Evolutionary conservation across 2,113 vertebrate genomes (phyloP).

Genomic region (Chloropsis cyanopogon): DNA sequence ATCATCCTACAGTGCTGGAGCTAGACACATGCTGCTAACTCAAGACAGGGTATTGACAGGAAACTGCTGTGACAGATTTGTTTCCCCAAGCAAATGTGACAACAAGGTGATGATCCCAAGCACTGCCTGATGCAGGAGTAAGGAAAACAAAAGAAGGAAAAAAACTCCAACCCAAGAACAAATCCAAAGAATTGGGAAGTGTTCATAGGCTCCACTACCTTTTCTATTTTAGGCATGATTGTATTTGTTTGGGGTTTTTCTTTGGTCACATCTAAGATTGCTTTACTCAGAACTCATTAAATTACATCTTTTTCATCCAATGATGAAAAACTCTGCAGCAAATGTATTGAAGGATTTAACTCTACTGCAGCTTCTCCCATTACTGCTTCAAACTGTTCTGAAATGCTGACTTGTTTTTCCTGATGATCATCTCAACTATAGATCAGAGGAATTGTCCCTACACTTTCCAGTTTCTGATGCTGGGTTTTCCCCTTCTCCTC

Average conservation of each 20-base stretch:
- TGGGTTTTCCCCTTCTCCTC: not conserved
- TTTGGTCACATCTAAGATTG: not conserved
- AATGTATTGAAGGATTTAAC: not conserved
- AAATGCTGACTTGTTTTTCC: not conserved
- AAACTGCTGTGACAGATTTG: constrained; percentile 33
- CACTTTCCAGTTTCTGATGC: not conserved
- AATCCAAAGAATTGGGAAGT: not conserved
- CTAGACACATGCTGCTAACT: constrained; percentile 13
- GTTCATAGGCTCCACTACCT: not conserved
- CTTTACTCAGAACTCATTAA: not conserved
- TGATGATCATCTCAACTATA: not conserved
- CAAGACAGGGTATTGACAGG: constrained; percentile 18
- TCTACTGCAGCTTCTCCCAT: not conserved
- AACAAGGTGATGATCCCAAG: constrained; percentile 60
- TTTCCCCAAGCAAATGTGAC: constrained; percentile 55
- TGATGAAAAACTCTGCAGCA: not conserved
- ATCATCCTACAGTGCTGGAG: not conserved
- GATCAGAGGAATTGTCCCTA: not conserved
- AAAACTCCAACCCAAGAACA: not conserved
- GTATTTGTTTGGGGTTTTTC: not conserved
- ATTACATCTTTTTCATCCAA: not conserved
- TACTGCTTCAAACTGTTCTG: not conserved
- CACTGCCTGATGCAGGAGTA: not conserved
- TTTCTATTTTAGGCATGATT: not conserved
- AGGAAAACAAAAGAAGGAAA: not conserved